phyloP scores from a whole-genome alignment of 2,888 invertebrate genomes.

The Erynnis tages region DNA sequence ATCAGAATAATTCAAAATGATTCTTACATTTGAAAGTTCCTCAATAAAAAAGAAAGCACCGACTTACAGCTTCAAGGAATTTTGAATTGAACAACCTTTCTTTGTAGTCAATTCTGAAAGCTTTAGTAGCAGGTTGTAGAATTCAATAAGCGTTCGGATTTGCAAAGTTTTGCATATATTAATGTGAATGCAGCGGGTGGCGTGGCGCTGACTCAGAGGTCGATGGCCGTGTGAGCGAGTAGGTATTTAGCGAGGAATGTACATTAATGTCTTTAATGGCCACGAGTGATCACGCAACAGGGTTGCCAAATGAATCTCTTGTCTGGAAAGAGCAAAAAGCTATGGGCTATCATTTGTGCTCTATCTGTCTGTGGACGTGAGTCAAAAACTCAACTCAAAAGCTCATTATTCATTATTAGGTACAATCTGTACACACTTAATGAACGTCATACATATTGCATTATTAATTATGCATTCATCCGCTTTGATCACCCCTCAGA shows the following conservation, averaged over 20 bases:
- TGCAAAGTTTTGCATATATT: slow-evolving; percentile 24
- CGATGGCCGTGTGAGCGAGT: slow-evolving; percentile 30
- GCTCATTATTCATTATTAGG: no score
- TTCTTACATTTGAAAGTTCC: no score
- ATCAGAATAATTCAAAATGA: no score
- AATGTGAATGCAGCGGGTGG: slow-evolving; percentile 21
- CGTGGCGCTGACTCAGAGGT: slow-evolving; percentile 32
- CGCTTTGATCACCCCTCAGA: no score
- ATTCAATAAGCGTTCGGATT: slow-evolving; percentile 22
- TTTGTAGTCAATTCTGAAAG: background rate
- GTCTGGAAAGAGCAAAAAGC: no score
- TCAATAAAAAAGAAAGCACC: slow-evolving; percentile 8
- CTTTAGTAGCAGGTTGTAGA: slow-evolving; percentile 15
- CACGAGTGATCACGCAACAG: slow-evolving; percentile 24
- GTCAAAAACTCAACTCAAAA: no score
- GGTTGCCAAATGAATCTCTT: no score
- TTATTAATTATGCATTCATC: no score
- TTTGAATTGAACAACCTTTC: background rate
- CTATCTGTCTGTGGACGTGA: no score
- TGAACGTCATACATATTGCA: no score
- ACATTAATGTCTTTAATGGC: slow-evolving; percentile 26
- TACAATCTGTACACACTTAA: no score
- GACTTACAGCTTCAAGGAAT: background rate
- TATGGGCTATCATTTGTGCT: no score
- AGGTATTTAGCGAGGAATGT: slow-evolving; percentile 33